These are phyloP conservation scores for Lordiphosa stackelbergi DNA, from an alignment of 1,140 invertebrate species.

Conservation along the genomic window DNA sequence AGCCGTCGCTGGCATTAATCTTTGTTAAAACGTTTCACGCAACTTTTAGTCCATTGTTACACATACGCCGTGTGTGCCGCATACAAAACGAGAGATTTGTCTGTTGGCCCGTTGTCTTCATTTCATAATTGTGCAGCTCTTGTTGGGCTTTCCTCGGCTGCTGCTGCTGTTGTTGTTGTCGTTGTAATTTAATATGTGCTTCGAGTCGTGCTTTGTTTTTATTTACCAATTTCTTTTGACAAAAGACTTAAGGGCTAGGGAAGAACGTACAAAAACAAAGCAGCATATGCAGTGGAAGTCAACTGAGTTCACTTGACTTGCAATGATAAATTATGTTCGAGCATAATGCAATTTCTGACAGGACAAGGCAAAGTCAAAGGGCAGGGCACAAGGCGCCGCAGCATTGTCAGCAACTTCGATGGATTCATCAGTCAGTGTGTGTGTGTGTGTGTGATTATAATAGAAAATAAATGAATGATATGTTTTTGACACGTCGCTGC, in stretches of 20 bases:
- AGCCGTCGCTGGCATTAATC: conserved; percentile 75
- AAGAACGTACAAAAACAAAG: conserved; percentile 5
- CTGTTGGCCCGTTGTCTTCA: conserved; percentile 12
- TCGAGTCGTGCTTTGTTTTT: conserved; percentile 68
- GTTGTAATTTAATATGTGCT: conserved; percentile 57
- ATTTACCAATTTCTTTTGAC: conserved; percentile 66
- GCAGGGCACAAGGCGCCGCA: conserved; percentile 2
- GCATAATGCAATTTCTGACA: conserved; percentile 74
- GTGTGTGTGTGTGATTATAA: conserved; percentile 51
- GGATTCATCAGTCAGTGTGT: conserved; percentile 1
- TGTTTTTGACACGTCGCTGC: conserved; percentile 73
- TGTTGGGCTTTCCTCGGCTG: conserved; percentile 9
- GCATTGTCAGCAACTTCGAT: conserved; percentile 39
- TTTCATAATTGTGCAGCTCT: conserved; percentile 56
- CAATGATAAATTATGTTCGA: conserved; percentile 73
- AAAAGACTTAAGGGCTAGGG: conserved; percentile 54
- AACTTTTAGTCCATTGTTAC: conserved; percentile 75
- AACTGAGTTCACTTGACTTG: conserved; percentile 69
- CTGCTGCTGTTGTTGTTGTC: conserved; percentile 17
- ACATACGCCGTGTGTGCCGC: conserved; percentile 43
- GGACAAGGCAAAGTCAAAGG: conserved; percentile 8
- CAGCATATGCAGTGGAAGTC: conserved; percentile 60
- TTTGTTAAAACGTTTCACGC: conserved; percentile 76
- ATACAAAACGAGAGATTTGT: conserved; percentile 7
- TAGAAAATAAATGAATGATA: conserved; percentile 77